These are phyloP conservation scores for Leucoraja ocellata DNA, from an alignment of 2,797 vertebrate genomes.

Conservation along the genomic window DNA sequence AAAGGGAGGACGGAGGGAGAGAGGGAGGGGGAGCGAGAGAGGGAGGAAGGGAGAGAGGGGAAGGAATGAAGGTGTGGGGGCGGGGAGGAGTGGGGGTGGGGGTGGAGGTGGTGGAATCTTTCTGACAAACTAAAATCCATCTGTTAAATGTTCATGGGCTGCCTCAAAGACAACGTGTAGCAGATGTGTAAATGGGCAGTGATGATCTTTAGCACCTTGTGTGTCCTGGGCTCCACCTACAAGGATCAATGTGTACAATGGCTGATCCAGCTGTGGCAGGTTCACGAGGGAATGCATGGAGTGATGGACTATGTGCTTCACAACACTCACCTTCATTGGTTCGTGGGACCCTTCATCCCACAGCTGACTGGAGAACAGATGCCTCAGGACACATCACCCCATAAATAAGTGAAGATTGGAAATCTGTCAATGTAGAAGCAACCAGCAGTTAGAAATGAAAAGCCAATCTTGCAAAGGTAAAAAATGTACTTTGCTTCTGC, in stretches of 20 bases:
- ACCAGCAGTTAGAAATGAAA: too few relatives aligned
- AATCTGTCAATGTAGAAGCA: too few relatives aligned
- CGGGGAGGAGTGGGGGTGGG: too few relatives aligned
- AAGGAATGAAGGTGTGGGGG: too few relatives aligned
- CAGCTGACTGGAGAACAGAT: not conserved
- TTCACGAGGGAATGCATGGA: conserved; percentile 44
- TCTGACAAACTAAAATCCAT: conserved; percentile 58
- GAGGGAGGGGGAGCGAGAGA: too few relatives aligned
- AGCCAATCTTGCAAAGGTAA: too few relatives aligned
- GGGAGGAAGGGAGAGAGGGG: too few relatives aligned
- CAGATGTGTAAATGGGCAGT: conserved; percentile 63
- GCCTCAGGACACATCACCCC: not conserved
- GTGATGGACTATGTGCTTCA: not conserved
- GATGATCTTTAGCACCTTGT: conserved; percentile 66
- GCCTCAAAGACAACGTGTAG: conserved; percentile 60
- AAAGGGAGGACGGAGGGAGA: too few relatives aligned
- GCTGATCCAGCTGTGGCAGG: conserved; percentile 62
- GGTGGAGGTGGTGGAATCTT: conserved; percentile 43
- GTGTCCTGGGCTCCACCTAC: conserved; percentile 48
- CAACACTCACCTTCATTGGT: not conserved
- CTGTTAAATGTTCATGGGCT: conserved; percentile 63
- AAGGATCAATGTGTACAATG: conserved; percentile 60
- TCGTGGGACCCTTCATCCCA: not conserved
- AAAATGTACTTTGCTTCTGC: too few relatives aligned
- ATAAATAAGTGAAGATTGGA: too few relatives aligned